These are phyloP conservation scores for Porites lutea DNA, from an alignment of 64 coral and sea anemone species.

Conservation along the genomic window DNA sequence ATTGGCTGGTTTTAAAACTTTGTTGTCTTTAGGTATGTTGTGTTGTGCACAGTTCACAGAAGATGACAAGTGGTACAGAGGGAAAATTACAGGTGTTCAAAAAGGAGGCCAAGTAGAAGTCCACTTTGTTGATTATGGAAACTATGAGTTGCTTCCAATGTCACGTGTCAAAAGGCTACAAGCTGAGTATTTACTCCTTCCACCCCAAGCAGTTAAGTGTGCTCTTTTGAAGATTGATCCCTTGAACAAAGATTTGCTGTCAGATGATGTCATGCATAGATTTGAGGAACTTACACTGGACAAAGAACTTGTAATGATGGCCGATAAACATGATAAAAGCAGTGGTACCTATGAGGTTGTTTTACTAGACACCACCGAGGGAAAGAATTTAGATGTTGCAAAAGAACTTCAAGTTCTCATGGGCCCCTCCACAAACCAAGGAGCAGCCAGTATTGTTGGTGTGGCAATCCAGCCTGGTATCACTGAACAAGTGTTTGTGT, in stretches of 20 bases:
- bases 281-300: constrained; percentile 79
- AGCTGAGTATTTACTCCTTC: constrained; percentile 71
- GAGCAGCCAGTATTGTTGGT: neutral
- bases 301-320: constrained; percentile 84
- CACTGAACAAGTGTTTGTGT: constrained; percentile 64
- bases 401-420: constrained; percentile 41
- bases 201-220: constrained; percentile 84
- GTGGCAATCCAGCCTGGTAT: constrained; percentile 47
- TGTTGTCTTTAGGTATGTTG: constrained; percentile 61
- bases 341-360: constrained; percentile 33
- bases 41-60: constrained; percentile 78
- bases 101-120: constrained; percentile 76
- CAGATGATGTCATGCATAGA: constrained; percentile 63
- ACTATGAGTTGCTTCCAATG: constrained; percentile 70
- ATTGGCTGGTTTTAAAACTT: neutral
- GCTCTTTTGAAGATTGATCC: constrained; percentile 59
- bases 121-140: constrained; percentile 91
- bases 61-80: constrained; percentile 85
- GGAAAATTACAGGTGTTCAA: constrained; percentile 71
- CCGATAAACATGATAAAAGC: constrained; percentile 63
- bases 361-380: constrained; percentile 63
- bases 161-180: constrained; percentile 67
- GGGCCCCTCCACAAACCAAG: neutral
- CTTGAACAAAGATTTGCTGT: neutral
- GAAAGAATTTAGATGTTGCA: constrained; percentile 76